Percentiles rank a stretch among this genome's conserved stretches.
Evolutionary conservation across 2,888 invertebrate species (phyloP).

Genomic region (Caenorhabditis doughertyi): DNA sequence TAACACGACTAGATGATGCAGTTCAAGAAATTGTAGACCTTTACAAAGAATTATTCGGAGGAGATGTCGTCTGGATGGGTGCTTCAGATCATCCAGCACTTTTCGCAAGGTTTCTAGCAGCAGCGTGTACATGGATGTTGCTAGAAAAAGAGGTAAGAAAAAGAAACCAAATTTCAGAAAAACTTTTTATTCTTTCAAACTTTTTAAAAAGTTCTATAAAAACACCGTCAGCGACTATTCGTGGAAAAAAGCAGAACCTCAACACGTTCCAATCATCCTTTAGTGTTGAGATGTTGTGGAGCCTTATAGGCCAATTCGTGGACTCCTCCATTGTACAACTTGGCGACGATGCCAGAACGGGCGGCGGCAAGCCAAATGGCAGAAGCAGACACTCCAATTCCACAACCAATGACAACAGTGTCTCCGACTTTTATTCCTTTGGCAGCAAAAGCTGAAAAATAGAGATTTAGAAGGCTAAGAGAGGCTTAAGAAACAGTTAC

Average conservation of each 20-base stretch:
- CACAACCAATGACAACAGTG: slow-evolving; percentile 52
- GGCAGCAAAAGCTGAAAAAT: slow-evolving; percentile 58
- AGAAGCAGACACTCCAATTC: slow-evolving; percentile 54
- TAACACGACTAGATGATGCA: slow-evolving; percentile 84
- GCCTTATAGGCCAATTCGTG: slow-evolving; percentile 60
- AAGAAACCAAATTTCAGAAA: background rate
- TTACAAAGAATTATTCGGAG: slow-evolving; percentile 65
- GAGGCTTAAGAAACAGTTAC: slow-evolving; percentile 2
- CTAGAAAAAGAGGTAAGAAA: slow-evolving; percentile 46
- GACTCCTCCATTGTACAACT: slow-evolving; percentile 61
- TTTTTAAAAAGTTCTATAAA: background rate
- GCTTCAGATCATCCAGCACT: slow-evolving; percentile 66
- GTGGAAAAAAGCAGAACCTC: slow-evolving; percentile 19
- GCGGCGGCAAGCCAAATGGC: slow-evolving; percentile 59
- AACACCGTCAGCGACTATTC: slow-evolving; percentile 43
- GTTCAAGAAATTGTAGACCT: slow-evolving; percentile 58
- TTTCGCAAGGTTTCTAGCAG: slow-evolving; percentile 69
- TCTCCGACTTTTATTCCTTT: slow-evolving; percentile 62
- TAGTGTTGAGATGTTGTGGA: slow-evolving; percentile 58
- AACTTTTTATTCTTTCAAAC: background rate
- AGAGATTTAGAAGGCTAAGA: too few relatives aligned
- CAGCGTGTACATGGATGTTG: slow-evolving; percentile 71
- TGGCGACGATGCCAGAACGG: slow-evolving; percentile 55
- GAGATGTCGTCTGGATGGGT: slow-evolving; percentile 58
- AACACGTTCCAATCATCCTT: slow-evolving; percentile 14